Percentiles rank a stretch among this genome's conserved stretches.
phyloP scores from a whole-genome alignment of 2,113 vertebrate genomes.

The Axis porcinus region DNA sequence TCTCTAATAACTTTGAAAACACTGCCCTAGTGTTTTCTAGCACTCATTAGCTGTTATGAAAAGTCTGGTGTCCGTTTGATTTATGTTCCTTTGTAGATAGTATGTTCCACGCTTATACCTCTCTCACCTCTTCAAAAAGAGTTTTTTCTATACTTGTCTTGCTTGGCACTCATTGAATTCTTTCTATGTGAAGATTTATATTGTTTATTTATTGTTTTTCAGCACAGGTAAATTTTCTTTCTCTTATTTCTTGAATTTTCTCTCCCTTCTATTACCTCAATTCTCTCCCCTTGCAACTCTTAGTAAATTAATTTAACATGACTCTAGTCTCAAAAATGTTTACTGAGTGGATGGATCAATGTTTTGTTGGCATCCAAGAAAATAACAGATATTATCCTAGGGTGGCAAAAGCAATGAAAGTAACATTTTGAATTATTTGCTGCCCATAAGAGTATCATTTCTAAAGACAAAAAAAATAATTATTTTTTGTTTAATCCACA shows the following conservation, averaged over 20 bases:
- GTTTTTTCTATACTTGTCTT: background rate
- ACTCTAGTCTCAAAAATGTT: background rate
- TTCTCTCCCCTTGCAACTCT: background rate
- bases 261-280: background rate
- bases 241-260: background rate
- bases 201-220: background rate
- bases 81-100: background rate
- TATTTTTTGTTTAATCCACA: background rate
- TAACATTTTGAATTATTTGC: background rate
- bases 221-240: background rate
- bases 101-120: background rate
- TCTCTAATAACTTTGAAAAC: background rate
- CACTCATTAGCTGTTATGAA: background rate
- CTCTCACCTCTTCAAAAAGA: background rate
- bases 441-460: background rate
- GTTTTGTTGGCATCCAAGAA: background rate
- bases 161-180: background rate
- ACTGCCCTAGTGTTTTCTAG: background rate
- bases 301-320: background rate
- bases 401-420: background rate
- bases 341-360: background rate
- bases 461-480: background rate
- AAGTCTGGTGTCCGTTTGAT: background rate
- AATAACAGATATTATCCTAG: background rate
- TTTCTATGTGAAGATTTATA: conserved; percentile 1